A percentile compares a stretch with the other conserved stretches of the same genome.
These are phyloP conservation scores for Portunus trituberculatus DNA, from an alignment of 1,140 invertebrate species.

Conservation along the genomic window DNA sequence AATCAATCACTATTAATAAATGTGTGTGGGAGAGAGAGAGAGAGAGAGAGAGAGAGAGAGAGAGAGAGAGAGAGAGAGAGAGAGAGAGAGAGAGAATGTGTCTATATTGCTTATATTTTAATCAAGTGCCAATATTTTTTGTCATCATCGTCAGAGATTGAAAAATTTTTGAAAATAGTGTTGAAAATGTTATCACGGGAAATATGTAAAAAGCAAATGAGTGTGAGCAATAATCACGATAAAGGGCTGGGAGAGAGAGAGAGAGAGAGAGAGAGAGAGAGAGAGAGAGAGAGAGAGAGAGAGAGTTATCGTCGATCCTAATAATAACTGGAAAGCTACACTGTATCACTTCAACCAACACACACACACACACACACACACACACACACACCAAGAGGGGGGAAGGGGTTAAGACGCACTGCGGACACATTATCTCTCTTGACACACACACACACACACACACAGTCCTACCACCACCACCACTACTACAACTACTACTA, in stretches of 20 bases:
- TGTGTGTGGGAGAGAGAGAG: background rate
- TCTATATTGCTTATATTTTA: too few species aligned
- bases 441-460: background rate
- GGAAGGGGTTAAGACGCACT: background rate
- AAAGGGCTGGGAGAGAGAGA: background rate
- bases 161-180: too few species aligned
- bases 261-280: constrained; percentile 20
- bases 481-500: too few species aligned
- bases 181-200: too few species aligned
- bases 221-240: background rate
- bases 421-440: background rate
- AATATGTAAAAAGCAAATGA: too few species aligned
- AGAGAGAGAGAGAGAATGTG: background rate
- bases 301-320: background rate
- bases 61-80: constrained; percentile 20
- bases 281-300: constrained; percentile 11
- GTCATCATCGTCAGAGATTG: too few species aligned
- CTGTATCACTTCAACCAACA: background rate
- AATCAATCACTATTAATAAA: background rate
- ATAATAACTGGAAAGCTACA: background rate
- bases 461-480: background rate
- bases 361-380: constrained; percentile 20
- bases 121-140: too few species aligned
- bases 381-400: background rate
- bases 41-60: constrained; percentile 20